Evolutionary conservation across 2,113 vertebrate genomes (phyloP).

Genomic region (Marmota flaviventris): DNA sequence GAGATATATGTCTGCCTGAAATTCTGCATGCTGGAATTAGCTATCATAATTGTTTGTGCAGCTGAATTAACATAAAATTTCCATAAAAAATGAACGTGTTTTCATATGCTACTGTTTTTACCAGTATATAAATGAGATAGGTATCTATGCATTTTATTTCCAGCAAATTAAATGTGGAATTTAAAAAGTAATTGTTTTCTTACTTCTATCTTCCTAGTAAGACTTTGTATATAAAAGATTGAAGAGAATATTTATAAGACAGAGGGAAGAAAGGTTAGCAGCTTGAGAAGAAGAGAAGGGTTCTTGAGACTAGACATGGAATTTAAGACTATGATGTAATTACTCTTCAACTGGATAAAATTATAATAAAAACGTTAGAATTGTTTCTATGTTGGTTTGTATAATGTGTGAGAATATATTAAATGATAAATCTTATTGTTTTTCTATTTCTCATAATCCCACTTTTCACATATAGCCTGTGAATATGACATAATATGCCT

Average conservation of each 20-base stretch:
- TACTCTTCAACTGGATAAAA: not conserved
- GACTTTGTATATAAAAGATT: not conserved
- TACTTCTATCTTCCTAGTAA: not conserved
- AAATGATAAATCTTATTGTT: not conserved
- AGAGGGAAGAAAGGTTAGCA: not conserved
- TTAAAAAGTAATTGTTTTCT: not conserved
- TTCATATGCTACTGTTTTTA: not conserved
- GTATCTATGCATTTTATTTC: not conserved
- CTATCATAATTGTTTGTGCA: not conserved
- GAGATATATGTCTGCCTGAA: not conserved
- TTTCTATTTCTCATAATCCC: slow-evolving; percentile 37
- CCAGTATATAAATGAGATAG: not conserved
- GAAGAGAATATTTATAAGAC: not conserved
- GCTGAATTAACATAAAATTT: not conserved
- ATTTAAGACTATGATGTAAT: slow-evolving; percentile 11
- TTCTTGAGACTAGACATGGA: not conserved
- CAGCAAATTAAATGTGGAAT: not conserved
- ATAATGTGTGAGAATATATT: not conserved
- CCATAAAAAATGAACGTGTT: not conserved
- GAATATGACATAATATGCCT: slow-evolving; percentile 19
- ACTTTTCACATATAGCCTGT: not conserved
- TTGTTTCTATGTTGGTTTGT: not conserved
- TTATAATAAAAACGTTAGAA: not conserved
- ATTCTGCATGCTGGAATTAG: not conserved
- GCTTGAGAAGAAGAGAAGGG: not conserved